These are phyloP conservation scores for Latheticus oryzae DNA, from an alignment of 2,888 invertebrate species.

Conservation along the genomic window DNA sequence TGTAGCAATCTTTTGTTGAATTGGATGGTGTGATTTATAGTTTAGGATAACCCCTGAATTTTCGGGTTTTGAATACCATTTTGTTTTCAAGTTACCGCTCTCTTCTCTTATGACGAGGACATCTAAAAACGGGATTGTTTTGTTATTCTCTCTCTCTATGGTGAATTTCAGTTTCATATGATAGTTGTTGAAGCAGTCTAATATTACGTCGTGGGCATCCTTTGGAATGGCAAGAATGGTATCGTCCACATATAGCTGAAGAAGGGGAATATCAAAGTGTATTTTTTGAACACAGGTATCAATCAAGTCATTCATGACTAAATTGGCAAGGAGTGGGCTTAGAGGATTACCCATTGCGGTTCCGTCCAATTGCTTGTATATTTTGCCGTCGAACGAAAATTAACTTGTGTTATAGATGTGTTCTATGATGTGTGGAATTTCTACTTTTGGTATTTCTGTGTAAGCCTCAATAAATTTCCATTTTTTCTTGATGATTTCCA, in stretches of 20 bases:
- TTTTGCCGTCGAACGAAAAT: not conserved
- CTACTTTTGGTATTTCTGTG: not conserved
- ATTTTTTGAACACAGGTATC: not conserved
- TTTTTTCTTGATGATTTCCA: not conserved
- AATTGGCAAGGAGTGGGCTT: constrained; percentile 12
- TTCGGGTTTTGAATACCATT: not conserved
- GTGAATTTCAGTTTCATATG: not conserved
- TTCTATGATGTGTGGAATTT: not conserved
- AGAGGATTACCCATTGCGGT: constrained; percentile 22
- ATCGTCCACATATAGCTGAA: not conserved
- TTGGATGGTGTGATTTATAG: not conserved
- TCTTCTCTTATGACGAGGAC: not conserved
- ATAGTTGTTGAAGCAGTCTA: not conserved
- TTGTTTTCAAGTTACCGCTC: not conserved
- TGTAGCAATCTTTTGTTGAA: not conserved
- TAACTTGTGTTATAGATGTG: not conserved
- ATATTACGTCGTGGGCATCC: not conserved
- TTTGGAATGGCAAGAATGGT: not conserved
- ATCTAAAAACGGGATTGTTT: not conserved
- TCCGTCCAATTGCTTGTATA: constrained; percentile 6
- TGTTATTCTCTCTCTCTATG: not conserved
- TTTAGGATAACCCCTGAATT: not conserved
- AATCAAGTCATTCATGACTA: constrained; percentile 19
- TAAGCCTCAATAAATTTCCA: not conserved
- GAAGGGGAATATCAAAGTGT: not conserved